phyloP scores from a whole-genome alignment of 64 coral and sea anemone genomes.

The Porites lutea region DNA sequence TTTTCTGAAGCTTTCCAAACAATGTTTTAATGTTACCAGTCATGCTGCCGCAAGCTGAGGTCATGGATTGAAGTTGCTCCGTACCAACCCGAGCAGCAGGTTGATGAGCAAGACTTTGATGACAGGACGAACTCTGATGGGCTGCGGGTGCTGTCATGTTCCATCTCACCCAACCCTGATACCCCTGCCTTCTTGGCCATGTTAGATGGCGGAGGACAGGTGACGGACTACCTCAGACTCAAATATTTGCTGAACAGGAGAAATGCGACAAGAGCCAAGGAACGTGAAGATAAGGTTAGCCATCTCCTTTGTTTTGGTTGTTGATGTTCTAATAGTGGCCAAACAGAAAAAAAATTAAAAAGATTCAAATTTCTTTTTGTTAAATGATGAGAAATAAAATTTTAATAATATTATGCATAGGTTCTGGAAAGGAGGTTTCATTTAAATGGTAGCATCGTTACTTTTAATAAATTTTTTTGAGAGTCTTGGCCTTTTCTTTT shows the following conservation, averaged over 20 bases:
- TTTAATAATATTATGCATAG: too few species aligned
- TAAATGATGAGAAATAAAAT: too few species aligned
- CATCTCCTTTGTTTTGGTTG: neutral
- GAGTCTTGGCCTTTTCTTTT: too few species aligned
- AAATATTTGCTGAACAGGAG: conserved; percentile 76
- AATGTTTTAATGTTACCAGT: neutral
- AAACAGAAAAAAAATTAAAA: too few species aligned
- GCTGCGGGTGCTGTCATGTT: conserved; percentile 82
- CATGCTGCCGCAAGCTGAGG: conserved; percentile 63
- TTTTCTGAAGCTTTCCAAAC: too few species aligned
- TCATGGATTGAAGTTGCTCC: conserved; percentile 90
- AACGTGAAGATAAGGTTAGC: conserved; percentile 89
- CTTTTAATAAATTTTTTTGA: too few species aligned
- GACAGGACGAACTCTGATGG: conserved; percentile 73
- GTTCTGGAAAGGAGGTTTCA: too few species aligned
- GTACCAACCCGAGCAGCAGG: conserved; percentile 95
- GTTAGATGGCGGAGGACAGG: conserved; percentile 93
- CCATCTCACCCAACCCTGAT: conserved; percentile 67
- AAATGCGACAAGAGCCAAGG: conserved; percentile 74
- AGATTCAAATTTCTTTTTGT: too few species aligned
- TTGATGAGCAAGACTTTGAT: conserved; percentile 84
- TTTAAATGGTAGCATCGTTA: too few species aligned
- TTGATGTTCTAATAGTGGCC: too few species aligned
- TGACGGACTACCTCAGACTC: conserved; percentile 86
- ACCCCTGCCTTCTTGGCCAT: conserved; percentile 88